Evolutionary conservation across 2,113 vertebrate species (phyloP).

Genomic region (Chloropsis hardwickii): DNA sequence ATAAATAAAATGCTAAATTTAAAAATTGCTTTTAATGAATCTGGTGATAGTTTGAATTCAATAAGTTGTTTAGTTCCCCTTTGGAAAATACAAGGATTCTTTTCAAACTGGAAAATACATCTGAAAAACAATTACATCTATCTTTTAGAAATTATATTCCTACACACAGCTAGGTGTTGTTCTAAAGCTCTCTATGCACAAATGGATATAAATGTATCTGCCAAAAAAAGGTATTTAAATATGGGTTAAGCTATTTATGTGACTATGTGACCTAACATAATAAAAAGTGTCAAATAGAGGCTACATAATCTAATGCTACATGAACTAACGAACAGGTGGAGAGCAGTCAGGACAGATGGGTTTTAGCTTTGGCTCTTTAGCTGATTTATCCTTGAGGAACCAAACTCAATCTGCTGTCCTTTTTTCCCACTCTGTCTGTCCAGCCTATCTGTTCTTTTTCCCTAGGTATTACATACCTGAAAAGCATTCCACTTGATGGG

Average conservation of each 20-base stretch:
- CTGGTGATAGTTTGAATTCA: neutral
- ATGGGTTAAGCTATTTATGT: neutral
- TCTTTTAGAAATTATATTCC: neutral
- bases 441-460: neutral
- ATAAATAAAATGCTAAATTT: neutral
- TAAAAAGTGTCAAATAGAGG: neutral
- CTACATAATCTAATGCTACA: neutral
- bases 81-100: neutral
- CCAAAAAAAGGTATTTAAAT: neutral
- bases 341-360: neutral
- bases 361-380: neutral
- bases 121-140: neutral
- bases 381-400: neutral
- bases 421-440: neutral
- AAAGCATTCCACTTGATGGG: accelerated
- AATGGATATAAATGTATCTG: neutral
- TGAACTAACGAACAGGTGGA: neutral
- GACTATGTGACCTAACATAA: neutral
- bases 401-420: neutral
- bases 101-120: neutral
- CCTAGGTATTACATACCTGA: neutral
- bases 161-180: neutral
- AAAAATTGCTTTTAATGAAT: neutral
- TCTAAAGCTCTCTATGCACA: neutral
- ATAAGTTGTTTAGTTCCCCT: neutral